Evolutionary conservation across 1,140 invertebrate species (phyloP), one percentile per base, ranked within the genome.

Genomic region (Tetranychus cinnabarinus): DNA sequence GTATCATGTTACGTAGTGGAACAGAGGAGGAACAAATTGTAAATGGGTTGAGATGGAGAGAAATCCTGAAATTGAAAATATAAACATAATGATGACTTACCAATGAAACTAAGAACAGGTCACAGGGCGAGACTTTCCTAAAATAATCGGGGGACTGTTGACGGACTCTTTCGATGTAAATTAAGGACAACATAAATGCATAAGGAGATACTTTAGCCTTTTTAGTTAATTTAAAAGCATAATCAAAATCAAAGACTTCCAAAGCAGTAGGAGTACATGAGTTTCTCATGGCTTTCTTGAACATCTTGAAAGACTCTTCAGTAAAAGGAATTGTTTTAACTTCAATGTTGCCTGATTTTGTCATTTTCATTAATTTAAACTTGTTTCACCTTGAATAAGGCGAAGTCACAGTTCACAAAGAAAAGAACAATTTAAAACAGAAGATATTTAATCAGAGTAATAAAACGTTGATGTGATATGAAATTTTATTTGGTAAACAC

Each of bases 31-130:
- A 23, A 23, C 23, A 23, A 23, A 23, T 23, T 23, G 23, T 23
- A 23, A 23, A 23, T 23, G 23, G 23, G 23, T 23, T 23, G 23
- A 23, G 23, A 23, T 23, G 23, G 23, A 23, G 23, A 23, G 23
- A 23, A 23, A 23, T 23, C 23, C 23, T 23, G 23, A 23, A 23
- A 23, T 23, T 23, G 23, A 23, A 23, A 23, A 23, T 23, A 23
- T 23, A 23, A 23, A 23, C 23, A 23, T 23, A 23, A 23, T 23
- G 23, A 23, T 23, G 50, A 64, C 69, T 69, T 79, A 92, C 89
- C 80, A 93, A 76, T 61, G 89, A 90, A 59, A 93, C 82, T 56
- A 95, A 77, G 72, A 95, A 95, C 13, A 95, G 77, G 70, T 93
- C 85, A 56, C 86, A 85, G 33, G 89, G 86, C 34, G 84, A 81